These are phyloP conservation scores for Bettongia penicillata DNA, from an alignment of 2,113 vertebrate species.

Conservation along the genomic window DNA sequence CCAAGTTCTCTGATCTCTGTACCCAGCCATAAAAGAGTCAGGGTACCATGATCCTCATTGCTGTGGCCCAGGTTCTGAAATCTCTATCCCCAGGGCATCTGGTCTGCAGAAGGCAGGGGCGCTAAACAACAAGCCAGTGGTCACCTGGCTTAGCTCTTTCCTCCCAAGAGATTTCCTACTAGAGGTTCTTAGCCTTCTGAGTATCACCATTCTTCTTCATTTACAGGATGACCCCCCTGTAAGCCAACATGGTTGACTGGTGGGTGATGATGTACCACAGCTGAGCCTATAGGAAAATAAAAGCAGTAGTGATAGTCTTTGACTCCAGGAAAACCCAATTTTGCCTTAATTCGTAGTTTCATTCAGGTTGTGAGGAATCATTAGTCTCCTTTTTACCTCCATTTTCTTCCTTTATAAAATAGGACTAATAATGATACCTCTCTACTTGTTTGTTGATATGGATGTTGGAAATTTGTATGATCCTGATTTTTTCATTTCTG, in stretches of 20 bases:
- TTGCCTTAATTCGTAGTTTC: not conserved
- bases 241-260: not conserved
- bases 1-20: constrained; percentile 76
- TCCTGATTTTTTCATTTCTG: not conserved
- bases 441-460: not conserved
- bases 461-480: not conserved
- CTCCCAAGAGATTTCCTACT: not conserved
- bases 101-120: constrained; percentile 24
- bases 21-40: constrained; percentile 61
- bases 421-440: not conserved
- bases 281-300: not conserved
- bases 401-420: constrained; percentile 6
- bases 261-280: not conserved
- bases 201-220: not conserved
- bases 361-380: not conserved
- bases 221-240: not conserved
- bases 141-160: constrained; percentile 7
- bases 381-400: not conserved
- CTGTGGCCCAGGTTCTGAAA: constrained; percentile 53
- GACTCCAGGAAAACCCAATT: not conserved
- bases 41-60: constrained; percentile 4
- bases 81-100: constrained; percentile 45
- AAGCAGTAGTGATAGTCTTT: not conserved
- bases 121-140: not conserved
- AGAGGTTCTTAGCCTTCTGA: not conserved